Conservation (phyloP, 53 echinoderm and acorn worm species). For the Echinometra lucunter region DNA sequence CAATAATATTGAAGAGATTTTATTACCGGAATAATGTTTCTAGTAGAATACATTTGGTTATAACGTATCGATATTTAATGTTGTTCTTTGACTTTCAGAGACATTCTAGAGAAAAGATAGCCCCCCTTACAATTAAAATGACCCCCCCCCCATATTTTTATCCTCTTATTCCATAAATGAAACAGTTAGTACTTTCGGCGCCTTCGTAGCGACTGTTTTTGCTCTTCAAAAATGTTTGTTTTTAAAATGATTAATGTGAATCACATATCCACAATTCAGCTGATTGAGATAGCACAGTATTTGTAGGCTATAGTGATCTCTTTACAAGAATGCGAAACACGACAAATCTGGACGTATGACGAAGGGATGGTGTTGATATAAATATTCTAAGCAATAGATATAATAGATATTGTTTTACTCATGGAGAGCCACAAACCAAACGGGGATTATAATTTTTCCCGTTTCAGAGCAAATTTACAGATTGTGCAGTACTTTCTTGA, state of each 20-base stretch:
- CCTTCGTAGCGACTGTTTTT: background rate
- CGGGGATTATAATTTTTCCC: background rate
- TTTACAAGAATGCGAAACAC: background rate
- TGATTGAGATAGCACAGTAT: too few relatives aligned
- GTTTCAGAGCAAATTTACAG: too few relatives aligned
- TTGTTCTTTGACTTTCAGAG: background rate
- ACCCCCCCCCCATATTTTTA: background rate
- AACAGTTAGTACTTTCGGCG: background rate
- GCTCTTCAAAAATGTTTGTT: background rate
- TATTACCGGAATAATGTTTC: background rate
- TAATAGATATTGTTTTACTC: too few relatives aligned
- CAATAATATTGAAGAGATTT: background rate
- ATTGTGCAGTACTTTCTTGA: too few relatives aligned
- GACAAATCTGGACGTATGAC: background rate
- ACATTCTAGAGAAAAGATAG: background rate
- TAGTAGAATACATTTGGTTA: background rate
- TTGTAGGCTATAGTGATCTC: too few relatives aligned
- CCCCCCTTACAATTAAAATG: background rate
- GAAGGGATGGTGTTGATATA: background rate
- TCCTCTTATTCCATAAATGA: background rate
- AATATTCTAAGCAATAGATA: background rate
- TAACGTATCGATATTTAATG: background rate
- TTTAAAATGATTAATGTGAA: background rate
- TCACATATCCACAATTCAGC: background rate
- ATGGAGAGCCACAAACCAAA: too few relatives aligned